These are phyloP conservation scores for Athetis lepigone DNA, from an alignment of 2,888 invertebrate species.

Conservation along the genomic window DNA sequence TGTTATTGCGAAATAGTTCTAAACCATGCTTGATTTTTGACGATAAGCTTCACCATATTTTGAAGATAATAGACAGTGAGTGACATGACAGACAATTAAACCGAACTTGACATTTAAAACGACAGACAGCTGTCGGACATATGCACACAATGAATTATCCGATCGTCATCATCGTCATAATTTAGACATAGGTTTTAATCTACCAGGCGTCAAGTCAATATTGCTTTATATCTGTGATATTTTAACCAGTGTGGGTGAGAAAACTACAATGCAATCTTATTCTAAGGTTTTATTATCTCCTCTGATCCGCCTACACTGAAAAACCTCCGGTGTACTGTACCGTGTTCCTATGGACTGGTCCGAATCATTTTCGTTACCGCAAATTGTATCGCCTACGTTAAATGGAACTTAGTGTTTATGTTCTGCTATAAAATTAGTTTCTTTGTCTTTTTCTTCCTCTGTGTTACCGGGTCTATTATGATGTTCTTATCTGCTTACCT, in stretches of 20 bases:
- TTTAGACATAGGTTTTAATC: constrained; percentile 5
- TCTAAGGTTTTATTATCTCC: constrained; percentile 13
- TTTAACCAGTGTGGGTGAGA: constrained; percentile 12
- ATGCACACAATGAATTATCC: constrained; percentile 18
- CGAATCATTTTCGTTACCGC: neutral
- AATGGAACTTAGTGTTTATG: constrained; percentile 1
- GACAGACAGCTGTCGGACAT: constrained; percentile 11
- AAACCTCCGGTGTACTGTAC: constrained; percentile 12
- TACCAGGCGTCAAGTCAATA: neutral
- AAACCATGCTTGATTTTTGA: neutral
- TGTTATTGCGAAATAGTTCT: neutral
- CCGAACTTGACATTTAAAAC: constrained; percentile 13
- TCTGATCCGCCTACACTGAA: constrained; percentile 10
- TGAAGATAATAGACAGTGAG: constrained; percentile 2
- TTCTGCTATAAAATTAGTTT: neutral
- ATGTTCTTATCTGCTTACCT: too few species aligned
- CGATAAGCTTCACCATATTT: constrained; percentile 4
- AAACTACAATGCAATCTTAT: neutral
- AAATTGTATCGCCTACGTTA: constrained; percentile 13
- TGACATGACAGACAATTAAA: constrained; percentile 6
- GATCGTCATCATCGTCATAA: neutral
- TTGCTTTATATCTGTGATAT: neutral
- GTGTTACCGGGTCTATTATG: neutral
- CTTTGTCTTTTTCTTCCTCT: neutral
- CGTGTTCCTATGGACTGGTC: neutral